Base-by-base conservation (phyloP, 35 echinoderm and acorn worm genomes). In the Chiridota heheva region DNA sequence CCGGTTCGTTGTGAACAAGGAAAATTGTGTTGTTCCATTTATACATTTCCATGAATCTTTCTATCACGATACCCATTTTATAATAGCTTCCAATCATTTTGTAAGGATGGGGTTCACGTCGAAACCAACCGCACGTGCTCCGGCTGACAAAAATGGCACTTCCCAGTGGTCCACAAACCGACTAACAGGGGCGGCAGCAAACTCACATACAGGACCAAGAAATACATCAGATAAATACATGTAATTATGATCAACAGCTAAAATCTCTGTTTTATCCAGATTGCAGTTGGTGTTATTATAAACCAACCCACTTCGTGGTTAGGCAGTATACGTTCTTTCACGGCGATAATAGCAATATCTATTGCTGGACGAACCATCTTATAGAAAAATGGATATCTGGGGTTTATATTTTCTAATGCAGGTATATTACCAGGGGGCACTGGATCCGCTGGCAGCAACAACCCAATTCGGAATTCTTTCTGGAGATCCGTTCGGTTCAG, bases 341-440 rank as follows among this genome's bases (percentile, higher is more conserved):
- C 73, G n/a, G 40, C 63, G 56, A 79, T 56, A 5, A 85, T 59
- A 1, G 88, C 88, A 30, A 91, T 91, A 60, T 91, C 88, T 24
- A 91, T 30, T 7, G 72, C 88, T 70, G 88, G 88, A 13, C 36
- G 35, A 7, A 77, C 29, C 88, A 91, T 91, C 47, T 91, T 71
- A 35, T 58, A 38, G 64, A 77, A 78, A 64, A 69, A 91, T 61
- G 88, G 88, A 8, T 84, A 91, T 40, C 47, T 81, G 7, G 36
- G 69, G 39, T 74, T 35, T 0, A 43, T 71, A n/a, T 36, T 76
- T 18, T 40, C 27, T 41, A 26, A 28, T 8, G 10, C 10, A 36
- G 75, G 55, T n/a, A n/a, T n/a, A n/a, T n/a, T n/a, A 22, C 31
- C 25, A 25, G 42, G 27, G 40, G 53, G 53, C 6, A 78, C 29